Percentiles rank a stretch among this genome's conserved stretches.
phyloP scores from a whole-genome alignment of 2,113 vertebrate genomes.

The Pedetes capensis region DNA sequence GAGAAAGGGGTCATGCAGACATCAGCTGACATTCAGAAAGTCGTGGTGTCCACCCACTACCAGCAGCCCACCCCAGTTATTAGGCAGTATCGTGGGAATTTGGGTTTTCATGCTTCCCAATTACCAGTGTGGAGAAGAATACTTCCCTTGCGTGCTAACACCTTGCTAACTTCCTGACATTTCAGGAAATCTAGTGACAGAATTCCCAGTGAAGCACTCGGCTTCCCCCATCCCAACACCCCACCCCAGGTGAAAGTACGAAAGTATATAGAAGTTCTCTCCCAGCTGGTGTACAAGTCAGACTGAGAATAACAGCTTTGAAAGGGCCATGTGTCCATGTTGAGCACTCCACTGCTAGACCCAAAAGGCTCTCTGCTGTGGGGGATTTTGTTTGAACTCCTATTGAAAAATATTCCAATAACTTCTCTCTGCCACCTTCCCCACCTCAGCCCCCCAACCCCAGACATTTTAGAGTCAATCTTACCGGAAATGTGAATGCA shows the following conservation, averaged over 20 bases:
- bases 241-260: background rate
- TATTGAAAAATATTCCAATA: background rate
- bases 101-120: slow-evolving; percentile 35
- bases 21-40: slow-evolving; percentile 49
- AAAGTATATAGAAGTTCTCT: background rate
- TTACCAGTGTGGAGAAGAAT: slow-evolving; percentile 19
- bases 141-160: slow-evolving; percentile 17
- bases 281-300: background rate
- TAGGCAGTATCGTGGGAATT: background rate
- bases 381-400: slow-evolving; percentile 18
- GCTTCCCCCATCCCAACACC: background rate
- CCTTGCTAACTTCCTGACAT: slow-evolving; percentile 40
- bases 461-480: background rate
- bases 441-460: background rate
- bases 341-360: background rate
- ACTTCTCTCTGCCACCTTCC: background rate
- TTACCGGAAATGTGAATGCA: background rate
- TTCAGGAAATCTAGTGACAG: slow-evolving; percentile 17
- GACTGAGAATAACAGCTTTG: background rate
- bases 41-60: background rate
- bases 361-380: slow-evolving; percentile 27
- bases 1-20: slow-evolving; percentile 16
- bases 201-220: background rate
- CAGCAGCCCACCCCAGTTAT: background rate
- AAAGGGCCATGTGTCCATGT: slow-evolving; percentile 5